Evolutionary conservation across 2,888 invertebrate genomes (phyloP), one percentile per base, ranked within the genome.

Genomic region (Lacanobia oleracea): DNA sequence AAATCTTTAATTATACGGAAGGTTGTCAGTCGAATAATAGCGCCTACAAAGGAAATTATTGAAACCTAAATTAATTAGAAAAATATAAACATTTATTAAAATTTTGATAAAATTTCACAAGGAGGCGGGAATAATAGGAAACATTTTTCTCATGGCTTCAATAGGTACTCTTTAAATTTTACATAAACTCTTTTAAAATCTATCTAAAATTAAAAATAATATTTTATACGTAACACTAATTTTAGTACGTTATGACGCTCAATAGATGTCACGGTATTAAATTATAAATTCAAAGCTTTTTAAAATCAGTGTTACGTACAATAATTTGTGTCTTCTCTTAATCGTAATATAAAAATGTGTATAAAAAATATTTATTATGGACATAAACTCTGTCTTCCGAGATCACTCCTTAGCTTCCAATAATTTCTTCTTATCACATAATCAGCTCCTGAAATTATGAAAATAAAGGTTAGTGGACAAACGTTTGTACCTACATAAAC

Each of bases 381-480:
- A 89, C 87, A 89, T 87, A 88, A 90, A 86, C 75, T 84, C 82
- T 92, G 89, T 93, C 91, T 89, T 92, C 91, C 93, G 95, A 95
- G 95, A 95, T 95, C 95, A 95, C 92, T 88, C 92, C 92, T 87
- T 93, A 93, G 94, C 94, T 93, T 94, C 92, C 89, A 91, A 93
- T 88, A 88, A 87, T 87, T 89, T 90, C 92, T 88, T 90, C 91
- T 88, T 93, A 93, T 93, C 86, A 85, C 86, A 89, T 88, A 86
- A 82, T 88, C 89, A 80, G 82, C 85, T 72, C 82, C 95, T 94
- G 94, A 63, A 93, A 94, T 74, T 14, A 74, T 61, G 83, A 82
- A 72, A 77, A 67, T 54, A 23, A 14, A 7, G 14, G 21, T 12
- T 1, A n/a, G 12, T 9, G 7, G 4, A 48, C 1, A 48, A 23